Percentiles rank a stretch among this genome's conserved stretches.
phyloP scores from a whole-genome alignment of 2,888 invertebrate genomes.

The Cephonodes hylas region DNA sequence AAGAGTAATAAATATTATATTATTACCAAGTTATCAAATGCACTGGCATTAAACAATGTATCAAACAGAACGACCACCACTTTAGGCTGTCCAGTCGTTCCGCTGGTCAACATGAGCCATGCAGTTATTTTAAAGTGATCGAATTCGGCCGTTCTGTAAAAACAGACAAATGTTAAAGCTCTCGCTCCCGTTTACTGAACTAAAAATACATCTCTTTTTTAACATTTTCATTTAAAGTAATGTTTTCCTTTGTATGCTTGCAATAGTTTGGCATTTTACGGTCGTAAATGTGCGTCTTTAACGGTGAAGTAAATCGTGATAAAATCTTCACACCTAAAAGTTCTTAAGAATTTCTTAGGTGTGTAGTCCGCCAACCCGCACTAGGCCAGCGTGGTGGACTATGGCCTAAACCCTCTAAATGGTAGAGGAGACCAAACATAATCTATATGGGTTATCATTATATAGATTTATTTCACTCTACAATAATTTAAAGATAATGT shows the following conservation, averaged over 20 bases:
- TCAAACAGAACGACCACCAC: conserved; percentile 43
- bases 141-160: conserved; percentile 43
- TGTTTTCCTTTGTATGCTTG: background rate
- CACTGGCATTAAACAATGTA: conserved; percentile 36
- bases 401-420: too few species aligned
- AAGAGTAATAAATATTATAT: conserved; percentile 23
- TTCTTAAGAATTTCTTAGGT: too few species aligned
- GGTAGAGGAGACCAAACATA: too few species aligned
- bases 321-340: too few species aligned
- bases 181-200: background rate
- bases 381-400: too few species aligned
- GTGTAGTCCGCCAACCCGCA: too few species aligned
- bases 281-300: too few species aligned
- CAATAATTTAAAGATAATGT: too few species aligned
- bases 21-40: conserved; percentile 55
- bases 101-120: conserved; percentile 54
- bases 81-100: conserved; percentile 53
- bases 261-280: too few species aligned
- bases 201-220: background rate
- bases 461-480: too few species aligned
- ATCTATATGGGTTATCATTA: too few species aligned
- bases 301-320: too few species aligned
- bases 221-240: background rate
- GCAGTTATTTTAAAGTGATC: conserved; percentile 39
- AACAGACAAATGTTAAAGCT: conserved; percentile 10